These are phyloP conservation scores for Ceriagrion tenellum DNA, from an alignment of 2,888 invertebrate species.

Conservation along the genomic window DNA sequence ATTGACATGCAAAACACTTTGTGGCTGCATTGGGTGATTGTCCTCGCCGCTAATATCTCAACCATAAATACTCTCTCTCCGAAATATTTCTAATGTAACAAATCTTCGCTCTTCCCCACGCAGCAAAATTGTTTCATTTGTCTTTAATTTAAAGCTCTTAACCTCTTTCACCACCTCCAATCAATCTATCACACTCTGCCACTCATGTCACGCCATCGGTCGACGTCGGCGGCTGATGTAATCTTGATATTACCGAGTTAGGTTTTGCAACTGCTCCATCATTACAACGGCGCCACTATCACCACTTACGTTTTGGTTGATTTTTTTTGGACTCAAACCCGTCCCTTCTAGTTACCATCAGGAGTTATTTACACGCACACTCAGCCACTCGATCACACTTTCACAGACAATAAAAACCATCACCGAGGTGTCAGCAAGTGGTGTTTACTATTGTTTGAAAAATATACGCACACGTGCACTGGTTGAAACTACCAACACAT, in stretches of 20 bases:
- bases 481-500: no score
- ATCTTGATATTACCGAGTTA: not conserved
- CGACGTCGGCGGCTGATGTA: not conserved
- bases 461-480: no score
- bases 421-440: not conserved
- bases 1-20: not conserved
- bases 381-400: not conserved
- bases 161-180: not conserved
- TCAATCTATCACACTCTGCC: not conserved
- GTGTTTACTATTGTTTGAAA: not conserved
- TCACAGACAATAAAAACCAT: not conserved
- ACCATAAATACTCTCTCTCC: not conserved
- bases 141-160: not conserved
- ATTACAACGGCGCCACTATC: not conserved
- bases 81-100: not conserved
- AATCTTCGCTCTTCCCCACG: not conserved
- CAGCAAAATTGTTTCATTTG: not conserved
- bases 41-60: not conserved
- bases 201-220: no score
- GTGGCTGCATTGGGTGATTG: not conserved
- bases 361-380: not conserved
- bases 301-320: not conserved
- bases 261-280: not conserved
- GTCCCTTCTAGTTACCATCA: not conserved
- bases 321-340: not conserved